Evolutionary conservation across 2,797 vertebrate species (phyloP).

Genomic region (Manis javanica): DNA sequence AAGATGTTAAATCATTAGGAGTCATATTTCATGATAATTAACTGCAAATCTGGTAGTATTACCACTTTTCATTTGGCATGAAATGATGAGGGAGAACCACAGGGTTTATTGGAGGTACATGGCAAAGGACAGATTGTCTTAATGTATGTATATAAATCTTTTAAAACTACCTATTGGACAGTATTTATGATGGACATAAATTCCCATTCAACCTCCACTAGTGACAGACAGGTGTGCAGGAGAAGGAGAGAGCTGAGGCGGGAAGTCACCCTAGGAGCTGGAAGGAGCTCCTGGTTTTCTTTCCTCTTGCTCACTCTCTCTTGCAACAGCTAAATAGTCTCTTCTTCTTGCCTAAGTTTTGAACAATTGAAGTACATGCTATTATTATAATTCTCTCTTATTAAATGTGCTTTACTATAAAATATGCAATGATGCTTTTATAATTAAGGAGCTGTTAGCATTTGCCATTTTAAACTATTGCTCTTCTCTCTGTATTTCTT

Average conservation of each 20-base stretch:
- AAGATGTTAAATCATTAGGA: constrained; percentile 77
- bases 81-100: constrained; percentile 67
- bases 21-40: constrained; percentile 83
- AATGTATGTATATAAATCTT: constrained; percentile 81
- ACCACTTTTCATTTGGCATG: constrained; percentile 78
- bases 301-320: background rate
- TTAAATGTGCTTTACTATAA: constrained; percentile 73
- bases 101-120: constrained; percentile 72
- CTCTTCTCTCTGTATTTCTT: constrained; percentile 29
- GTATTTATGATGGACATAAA: constrained; percentile 80
- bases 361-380: constrained; percentile 68
- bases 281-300: background rate
- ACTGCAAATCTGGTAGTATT: constrained; percentile 81
- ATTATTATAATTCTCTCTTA: constrained; percentile 73
- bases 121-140: constrained; percentile 75
- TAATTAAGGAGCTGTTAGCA: constrained; percentile 48
- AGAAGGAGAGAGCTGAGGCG: constrained; percentile 73
- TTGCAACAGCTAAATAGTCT: constrained; percentile 36
- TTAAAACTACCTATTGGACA: constrained; percentile 68
- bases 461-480: constrained; percentile 48
- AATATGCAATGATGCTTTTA: constrained; percentile 4
- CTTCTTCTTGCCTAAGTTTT: constrained; percentile 76
- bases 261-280: constrained; percentile 62
- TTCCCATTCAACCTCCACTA: constrained; percentile 65
- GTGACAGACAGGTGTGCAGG: constrained; percentile 78